Conservation (phyloP, 2,888 invertebrate genomes). For the Microplitis deprimator region DNA sequence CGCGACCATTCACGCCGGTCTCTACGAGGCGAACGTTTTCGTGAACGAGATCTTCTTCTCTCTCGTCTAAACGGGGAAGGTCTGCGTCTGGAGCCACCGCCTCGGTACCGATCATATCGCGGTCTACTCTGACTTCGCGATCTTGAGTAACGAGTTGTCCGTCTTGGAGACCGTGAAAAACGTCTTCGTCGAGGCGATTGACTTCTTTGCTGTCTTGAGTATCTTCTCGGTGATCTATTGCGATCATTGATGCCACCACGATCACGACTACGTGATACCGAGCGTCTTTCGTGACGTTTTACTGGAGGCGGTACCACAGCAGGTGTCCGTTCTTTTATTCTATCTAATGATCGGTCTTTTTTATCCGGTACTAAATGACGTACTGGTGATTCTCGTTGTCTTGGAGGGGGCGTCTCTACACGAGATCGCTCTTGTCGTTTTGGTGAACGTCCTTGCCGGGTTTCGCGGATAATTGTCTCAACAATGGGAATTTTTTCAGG, state of each 20-base stretch:
- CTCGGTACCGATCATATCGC: slow-evolving; percentile 58
- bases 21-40: slow-evolving; percentile 58
- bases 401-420: slow-evolving; percentile 53
- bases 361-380: slow-evolving; percentile 50
- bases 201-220: slow-evolving; percentile 60
- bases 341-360: slow-evolving; percentile 55
- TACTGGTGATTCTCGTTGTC: slow-evolving; percentile 50
- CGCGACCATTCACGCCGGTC: slow-evolving; percentile 44
- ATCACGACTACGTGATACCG: slow-evolving; percentile 50
- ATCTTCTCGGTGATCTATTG: slow-evolving; percentile 58
- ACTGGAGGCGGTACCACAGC: slow-evolving; percentile 27
- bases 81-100: slow-evolving; percentile 57
- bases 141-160: slow-evolving; percentile 59
- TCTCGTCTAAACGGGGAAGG: slow-evolving; percentile 52
- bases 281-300: slow-evolving; percentile 46
- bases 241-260: slow-evolving; percentile 40
- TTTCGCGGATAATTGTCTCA: slow-evolving; percentile 52
- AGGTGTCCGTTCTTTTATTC: slow-evolving; percentile 52
- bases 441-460: slow-evolving; percentile 56
- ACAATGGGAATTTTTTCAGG: slow-evolving; percentile 52
- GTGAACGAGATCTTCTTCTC: slow-evolving; percentile 52
- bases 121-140: slow-evolving; percentile 63
- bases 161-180: slow-evolving; percentile 60
- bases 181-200: slow-evolving; percentile 60
- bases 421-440: slow-evolving; percentile 56